A percentile compares a stretch with the other conserved stretches of the same genome.
phyloP scores from a whole-genome alignment of 2,113 vertebrate species.

The Actenoides lindsayi region DNA sequence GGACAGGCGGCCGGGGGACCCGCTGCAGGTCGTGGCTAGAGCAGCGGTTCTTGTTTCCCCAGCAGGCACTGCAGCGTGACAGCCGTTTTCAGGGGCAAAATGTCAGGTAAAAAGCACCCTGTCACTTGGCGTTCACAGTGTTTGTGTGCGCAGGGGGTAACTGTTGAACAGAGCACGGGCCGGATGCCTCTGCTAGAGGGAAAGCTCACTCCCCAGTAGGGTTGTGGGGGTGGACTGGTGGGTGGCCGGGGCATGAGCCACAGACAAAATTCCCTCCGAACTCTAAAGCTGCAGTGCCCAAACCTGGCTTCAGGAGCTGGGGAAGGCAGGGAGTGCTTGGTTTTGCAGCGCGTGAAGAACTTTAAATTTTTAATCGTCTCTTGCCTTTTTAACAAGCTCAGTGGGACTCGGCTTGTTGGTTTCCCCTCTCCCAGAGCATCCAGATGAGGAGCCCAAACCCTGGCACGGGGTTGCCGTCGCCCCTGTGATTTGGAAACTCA shows the following conservation, averaged over 20 bases:
- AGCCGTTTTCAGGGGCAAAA: fast-evolving
- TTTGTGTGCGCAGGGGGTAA: fast-evolving
- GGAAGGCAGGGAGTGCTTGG: not conserved
- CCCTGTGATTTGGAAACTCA: not conserved
- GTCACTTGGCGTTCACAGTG: not conserved
- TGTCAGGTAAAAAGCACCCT: not conserved
- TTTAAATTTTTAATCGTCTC: not conserved
- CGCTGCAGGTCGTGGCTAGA: not conserved
- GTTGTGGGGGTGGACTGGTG: fast-evolving
- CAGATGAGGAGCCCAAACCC: not conserved
- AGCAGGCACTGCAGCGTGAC: not conserved
- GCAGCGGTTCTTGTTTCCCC: not conserved
- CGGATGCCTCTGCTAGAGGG: not conserved
- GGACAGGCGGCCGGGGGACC: not conserved
- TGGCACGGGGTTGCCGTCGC: fast-evolving
- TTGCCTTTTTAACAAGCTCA: not conserved
- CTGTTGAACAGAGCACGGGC: fast-evolving
- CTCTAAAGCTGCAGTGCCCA: not conserved
- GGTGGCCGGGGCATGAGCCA: not conserved
- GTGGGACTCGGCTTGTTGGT: not conserved
- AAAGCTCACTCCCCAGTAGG: not conserved
- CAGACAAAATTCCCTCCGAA: not conserved
- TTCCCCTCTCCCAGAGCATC: not conserved
- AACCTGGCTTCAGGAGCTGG: not conserved
- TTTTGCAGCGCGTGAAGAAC: not conserved